These are phyloP conservation scores for Glaucomys volans DNA, from an alignment of 2,113 vertebrate species.

Conservation along the genomic window DNA sequence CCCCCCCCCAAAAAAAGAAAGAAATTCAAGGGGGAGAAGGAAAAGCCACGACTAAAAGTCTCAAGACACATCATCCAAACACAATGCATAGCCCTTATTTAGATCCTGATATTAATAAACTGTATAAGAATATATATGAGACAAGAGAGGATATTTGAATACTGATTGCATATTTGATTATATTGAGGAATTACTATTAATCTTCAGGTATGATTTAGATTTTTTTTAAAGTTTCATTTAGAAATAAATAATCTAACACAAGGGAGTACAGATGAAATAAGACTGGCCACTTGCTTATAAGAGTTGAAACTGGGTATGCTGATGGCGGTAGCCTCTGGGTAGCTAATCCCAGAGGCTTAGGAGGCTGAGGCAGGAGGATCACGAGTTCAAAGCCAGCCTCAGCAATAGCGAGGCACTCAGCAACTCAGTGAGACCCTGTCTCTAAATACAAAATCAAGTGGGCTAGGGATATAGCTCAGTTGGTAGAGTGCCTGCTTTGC, in stretches of 20 bases:
- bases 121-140: background rate
- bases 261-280: background rate
- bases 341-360: no score
- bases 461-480: no score
- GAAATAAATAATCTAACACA: conserved; percentile 4
- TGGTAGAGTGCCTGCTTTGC: no score
- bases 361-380: no score
- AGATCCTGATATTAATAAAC: conserved; percentile 46
- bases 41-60: background rate
- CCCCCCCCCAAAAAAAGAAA: conserved; percentile 45
- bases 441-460: no score
- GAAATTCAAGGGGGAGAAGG: conserved; percentile 6
- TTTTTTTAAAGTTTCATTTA: background rate
- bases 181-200: conserved; percentile 23
- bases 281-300: background rate
- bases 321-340: no score
- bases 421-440: no score
- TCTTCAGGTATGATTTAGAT: background rate
- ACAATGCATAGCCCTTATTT: background rate
- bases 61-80: conserved; percentile 9
- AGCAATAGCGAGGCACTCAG: no score
- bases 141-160: background rate
- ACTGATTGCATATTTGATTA: conserved; percentile 23
- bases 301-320: background rate
- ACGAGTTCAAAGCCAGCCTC: no score